Base-by-base conservation (phyloP, 2,888 invertebrate species). In the Micoletzkya japonica region DNA sequence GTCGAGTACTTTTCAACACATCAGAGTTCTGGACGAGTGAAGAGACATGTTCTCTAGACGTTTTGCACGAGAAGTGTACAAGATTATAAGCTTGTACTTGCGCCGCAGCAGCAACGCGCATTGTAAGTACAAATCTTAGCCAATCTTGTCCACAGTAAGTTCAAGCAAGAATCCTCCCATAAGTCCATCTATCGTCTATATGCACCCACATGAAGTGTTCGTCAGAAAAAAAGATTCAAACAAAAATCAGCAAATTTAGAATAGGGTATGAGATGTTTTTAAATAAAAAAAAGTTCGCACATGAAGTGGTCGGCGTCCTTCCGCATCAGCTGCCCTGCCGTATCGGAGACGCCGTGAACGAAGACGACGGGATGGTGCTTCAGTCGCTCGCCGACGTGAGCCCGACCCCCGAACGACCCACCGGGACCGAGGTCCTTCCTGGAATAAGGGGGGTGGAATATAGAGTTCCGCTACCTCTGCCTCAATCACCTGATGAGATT, bases 331-430 rank as follows among this genome's bases (percentile, higher is more conserved):
- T 82, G 82, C 7, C 84, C 82, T 36, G 84, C 84, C 7, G 78
- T 77, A 72, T 85, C 82, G 3, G 81, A 81, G 2, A 84, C 84
- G 26, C 83, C 84, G 71, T 84, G 84, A 20, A 84, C 84, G 63
- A 84, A 81, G 32, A 84, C 77, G 30, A 84, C 76, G 4, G 84
- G 84, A 50, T 84, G 84, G 54, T 80, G 76, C 1, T 61, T 67
- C 49, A 85, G 58, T 17, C 70, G 52, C n/a, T 84, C 82, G 32
- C 71, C 57, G 37, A 73, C 37, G 24, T 64, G 56, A n/a, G 52
- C 58, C 52, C 77, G 80, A 1, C 84, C 84, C 14, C 84, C 84
- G 44, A 83, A 85, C 0, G 82, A 80, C 2, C 84, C 84, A 14
- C 72, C 73, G 0, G 70, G 70, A 7, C 83, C 84, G 4, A 85